Evolutionary conservation across 2,888 invertebrate genomes (phyloP).

Genomic region (Drosophila ustulata): DNA sequence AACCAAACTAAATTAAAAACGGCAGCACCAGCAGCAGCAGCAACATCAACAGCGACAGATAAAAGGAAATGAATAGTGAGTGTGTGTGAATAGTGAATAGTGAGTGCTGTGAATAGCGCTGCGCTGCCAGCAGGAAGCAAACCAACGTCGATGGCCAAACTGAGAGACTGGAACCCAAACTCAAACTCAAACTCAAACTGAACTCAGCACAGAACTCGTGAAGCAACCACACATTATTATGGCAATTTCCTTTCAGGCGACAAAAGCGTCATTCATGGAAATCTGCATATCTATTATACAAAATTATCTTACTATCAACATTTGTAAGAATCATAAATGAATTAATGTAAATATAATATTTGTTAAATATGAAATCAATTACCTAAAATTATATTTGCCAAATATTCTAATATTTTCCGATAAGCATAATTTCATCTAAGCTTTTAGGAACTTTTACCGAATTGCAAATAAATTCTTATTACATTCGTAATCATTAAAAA

Average conservation of each 20-base stretch:
- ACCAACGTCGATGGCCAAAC: conserved; percentile 20
- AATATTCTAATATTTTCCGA: no score
- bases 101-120: conserved; percentile 21
- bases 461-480: no score
- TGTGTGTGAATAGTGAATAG: conserved; percentile 14
- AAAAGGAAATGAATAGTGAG: conserved; percentile 27
- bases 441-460: no score
- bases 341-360: no score
- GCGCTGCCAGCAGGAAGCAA: conserved; percentile 20
- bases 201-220: conserved; percentile 28
- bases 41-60: conserved; percentile 18
- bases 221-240: conserved; percentile 23
- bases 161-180: background rate
- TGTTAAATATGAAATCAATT: no score
- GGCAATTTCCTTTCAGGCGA: conserved; percentile 34
- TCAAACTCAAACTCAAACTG: conserved; percentile 10
- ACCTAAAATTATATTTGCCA: no score
- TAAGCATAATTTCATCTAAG: no score
- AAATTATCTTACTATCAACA: no score
- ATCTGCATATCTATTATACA: background rate
- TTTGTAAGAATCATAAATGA: no score
- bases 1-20: conserved; percentile 59
- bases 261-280: background rate
- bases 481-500: no score
- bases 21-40: conserved; percentile 18